Conservation (phyloP, 1,140 invertebrate genomes). For the Adelges cooleyi region DNA sequence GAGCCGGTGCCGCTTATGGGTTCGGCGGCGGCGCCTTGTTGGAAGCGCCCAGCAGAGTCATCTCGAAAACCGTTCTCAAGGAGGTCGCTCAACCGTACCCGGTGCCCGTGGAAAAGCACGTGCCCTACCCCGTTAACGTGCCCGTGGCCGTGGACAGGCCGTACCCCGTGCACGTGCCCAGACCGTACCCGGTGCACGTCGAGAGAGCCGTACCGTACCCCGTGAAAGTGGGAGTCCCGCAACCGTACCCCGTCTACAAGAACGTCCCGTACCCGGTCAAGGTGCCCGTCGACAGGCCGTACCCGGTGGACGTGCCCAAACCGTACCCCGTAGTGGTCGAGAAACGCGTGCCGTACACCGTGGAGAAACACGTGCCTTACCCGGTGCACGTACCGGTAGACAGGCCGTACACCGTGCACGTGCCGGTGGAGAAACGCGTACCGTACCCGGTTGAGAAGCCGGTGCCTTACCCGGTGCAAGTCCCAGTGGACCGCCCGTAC, state of each 20-base stretch:
- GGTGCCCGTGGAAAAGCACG: conserved; percentile 30
- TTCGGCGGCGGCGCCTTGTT: not conserved
- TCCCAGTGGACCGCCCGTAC: conserved; percentile 43
- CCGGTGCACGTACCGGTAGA: conserved; percentile 58
- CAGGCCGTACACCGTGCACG: conserved; percentile 49
- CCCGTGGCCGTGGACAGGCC: conserved; percentile 33
- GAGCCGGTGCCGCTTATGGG: not conserved
- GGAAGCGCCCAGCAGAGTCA: conserved; percentile 22
- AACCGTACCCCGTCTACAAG: conserved; percentile 34
- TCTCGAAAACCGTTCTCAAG: conserved; percentile 32
- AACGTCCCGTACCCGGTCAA: conserved; percentile 43
- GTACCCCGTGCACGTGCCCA: conserved; percentile 33
- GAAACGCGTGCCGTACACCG: conserved; percentile 47
- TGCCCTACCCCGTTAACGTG: conserved; percentile 32
- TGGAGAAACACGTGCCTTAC: conserved; percentile 59
- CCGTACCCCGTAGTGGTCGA: conserved; percentile 38
- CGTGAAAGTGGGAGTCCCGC: conserved; percentile 34
- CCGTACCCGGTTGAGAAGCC: conserved; percentile 46
- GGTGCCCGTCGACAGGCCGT: conserved; percentile 47
- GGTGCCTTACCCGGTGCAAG: conserved; percentile 56
- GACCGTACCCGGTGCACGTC: conserved; percentile 38
- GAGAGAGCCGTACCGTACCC: conserved; percentile 42
- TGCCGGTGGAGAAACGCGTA: conserved; percentile 42
- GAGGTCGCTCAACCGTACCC: conserved; percentile 31
- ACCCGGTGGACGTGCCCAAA: conserved; percentile 44